Evolutionary conservation across 2,113 vertebrate species (phyloP).

Genomic region (Muntiacus muntjak): DNA sequence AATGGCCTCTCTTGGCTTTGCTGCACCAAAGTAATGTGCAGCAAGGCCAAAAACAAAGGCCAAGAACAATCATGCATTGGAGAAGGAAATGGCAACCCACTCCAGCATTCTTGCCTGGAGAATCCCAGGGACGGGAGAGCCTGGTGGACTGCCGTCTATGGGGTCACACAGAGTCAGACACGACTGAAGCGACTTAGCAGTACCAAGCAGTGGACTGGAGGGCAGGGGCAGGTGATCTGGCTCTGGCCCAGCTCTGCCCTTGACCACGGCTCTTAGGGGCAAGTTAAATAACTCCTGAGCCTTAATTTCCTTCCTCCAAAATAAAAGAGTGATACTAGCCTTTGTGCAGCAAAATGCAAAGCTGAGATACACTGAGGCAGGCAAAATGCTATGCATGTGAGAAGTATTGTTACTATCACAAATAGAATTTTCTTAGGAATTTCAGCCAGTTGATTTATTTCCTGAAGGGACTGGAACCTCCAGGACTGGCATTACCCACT

Average conservation of each 20-base stretch:
- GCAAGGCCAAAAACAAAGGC: not conserved
- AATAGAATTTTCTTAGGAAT: not conserved
- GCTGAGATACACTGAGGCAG: not conserved
- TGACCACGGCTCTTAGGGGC: not conserved
- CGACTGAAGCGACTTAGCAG: no score
- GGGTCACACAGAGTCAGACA: no score
- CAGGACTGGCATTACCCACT: not conserved
- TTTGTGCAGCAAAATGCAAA: not conserved
- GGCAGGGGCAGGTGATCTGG: not conserved
- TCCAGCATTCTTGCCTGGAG: no score
- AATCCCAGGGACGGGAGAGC: no score
- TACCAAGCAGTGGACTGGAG: not conserved
- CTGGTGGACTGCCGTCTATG: no score
- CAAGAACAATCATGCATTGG: not conserved
- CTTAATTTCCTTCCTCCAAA: not conserved
- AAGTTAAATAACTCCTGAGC: not conserved
- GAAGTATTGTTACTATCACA: not conserved
- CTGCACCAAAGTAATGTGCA: not conserved
- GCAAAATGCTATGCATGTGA: fast-evolving
- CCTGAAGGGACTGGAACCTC: not conserved
- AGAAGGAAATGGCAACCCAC: no score
- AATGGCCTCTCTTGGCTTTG: not conserved
- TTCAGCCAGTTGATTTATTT: not conserved
- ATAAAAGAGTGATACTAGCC: not conserved
- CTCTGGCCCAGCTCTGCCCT: not conserved